A percentile compares a stretch with the other conserved stretches of the same genome.
Evolutionary conservation across 2,797 vertebrate species (phyloP).

Genomic region (Myotis findleyi): DNA sequence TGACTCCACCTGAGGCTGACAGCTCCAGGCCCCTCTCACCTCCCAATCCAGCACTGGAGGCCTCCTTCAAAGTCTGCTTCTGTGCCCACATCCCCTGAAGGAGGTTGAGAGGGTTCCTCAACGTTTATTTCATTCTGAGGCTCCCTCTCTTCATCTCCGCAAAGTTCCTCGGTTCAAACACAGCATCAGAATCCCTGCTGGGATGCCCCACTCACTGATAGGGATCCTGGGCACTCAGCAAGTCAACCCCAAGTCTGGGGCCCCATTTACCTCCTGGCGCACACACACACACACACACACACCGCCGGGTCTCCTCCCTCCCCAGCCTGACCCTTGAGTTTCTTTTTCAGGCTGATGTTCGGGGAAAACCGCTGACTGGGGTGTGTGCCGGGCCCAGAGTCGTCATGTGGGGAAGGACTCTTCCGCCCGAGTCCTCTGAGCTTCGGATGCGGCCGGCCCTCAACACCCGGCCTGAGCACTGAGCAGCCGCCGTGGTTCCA

Average conservation of each 20-base stretch:
- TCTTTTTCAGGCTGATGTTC: not conserved
- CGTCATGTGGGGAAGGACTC: not conserved
- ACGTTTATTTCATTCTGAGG: not conserved
- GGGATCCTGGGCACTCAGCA: not conserved
- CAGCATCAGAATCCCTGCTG: not conserved
- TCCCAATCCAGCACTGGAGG: not conserved
- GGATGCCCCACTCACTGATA: not conserved
- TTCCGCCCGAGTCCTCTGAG: not conserved
- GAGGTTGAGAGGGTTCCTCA: not conserved
- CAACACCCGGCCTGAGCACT: not conserved
- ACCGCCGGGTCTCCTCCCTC: not conserved
- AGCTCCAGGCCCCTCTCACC: not conserved
- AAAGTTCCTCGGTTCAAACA: not conserved
- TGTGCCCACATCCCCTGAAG: not conserved
- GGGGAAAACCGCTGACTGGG: not conserved
- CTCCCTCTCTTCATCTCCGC: not conserved
- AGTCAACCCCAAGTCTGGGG: not conserved
- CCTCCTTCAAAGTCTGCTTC: slow-evolving; percentile 59
- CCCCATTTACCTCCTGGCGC: not conserved
- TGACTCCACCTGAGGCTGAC: slow-evolving; percentile 61
- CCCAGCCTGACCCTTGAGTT: not conserved
- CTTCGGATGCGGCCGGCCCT: not conserved
- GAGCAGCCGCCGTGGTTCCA: not conserved
- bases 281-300: too few species aligned
- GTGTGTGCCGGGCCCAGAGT: rapidly evolving